These are phyloP conservation scores for Nipponia nippon DNA, from an alignment of 2,113 vertebrate species.

Conservation along the genomic window DNA sequence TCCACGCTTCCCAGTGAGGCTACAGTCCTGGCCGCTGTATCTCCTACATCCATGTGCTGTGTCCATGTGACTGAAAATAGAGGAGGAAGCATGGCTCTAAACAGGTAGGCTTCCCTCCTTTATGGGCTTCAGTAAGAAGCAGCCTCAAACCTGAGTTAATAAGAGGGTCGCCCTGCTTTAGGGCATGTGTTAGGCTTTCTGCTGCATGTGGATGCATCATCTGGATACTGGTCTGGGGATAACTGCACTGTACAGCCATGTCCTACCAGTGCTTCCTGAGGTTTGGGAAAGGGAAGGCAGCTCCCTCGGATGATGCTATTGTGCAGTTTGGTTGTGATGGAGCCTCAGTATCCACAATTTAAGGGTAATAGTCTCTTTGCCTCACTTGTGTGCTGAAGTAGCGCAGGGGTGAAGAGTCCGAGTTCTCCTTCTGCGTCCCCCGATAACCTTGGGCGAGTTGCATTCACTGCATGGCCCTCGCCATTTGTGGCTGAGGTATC, in stretches of 20 bases:
- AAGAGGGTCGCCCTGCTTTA: neutral
- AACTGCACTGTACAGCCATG: neutral
- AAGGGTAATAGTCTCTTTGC: neutral
- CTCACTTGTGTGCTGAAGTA: neutral
- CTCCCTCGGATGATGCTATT: neutral
- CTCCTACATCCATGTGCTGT: neutral
- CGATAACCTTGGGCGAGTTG: neutral
- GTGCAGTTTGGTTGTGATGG: neutral
- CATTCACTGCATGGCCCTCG: neutral
- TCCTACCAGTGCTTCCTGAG: neutral
- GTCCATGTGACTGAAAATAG: neutral
- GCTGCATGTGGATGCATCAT: neutral
- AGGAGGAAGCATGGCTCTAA: neutral
- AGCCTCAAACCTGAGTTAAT: neutral
- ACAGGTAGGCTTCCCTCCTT: neutral
- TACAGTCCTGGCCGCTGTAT: rapidly evolving
- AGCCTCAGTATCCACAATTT: neutral
- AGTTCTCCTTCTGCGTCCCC: neutral
- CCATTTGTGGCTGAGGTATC: constrained; percentile 47
- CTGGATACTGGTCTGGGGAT: neutral
- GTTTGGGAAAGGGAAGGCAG: neutral
- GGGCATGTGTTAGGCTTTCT: neutral
- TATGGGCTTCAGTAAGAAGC: neutral
- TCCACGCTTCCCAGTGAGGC: neutral
- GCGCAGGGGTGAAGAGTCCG: neutral